phyloP scores from a whole-genome alignment of 2,113 vertebrate species.

The Falco punctatus region DNA sequence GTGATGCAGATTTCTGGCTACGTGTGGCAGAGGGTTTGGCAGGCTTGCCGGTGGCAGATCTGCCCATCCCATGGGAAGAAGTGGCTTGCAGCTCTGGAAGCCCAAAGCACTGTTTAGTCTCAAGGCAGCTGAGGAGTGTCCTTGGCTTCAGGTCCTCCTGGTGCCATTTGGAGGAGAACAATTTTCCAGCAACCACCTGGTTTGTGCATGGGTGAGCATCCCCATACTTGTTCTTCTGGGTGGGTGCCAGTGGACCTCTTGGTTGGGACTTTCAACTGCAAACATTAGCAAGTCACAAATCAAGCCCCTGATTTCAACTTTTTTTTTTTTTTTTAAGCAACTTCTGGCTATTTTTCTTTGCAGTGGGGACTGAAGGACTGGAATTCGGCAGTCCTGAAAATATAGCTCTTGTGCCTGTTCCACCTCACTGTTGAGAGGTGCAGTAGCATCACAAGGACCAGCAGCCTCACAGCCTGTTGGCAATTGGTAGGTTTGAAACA shows the following conservation, averaged over 20 bases:
- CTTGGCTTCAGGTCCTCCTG: background rate
- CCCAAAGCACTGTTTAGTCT: background rate
- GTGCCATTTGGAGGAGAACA: background rate
- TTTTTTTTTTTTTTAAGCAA: background rate
- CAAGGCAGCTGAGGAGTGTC: background rate
- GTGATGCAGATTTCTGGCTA: background rate
- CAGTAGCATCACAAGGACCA: background rate
- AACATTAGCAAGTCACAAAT: background rate
- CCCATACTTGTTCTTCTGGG: background rate
- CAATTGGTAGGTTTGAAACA: background rate
- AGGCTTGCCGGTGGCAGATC: background rate
- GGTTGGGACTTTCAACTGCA: background rate
- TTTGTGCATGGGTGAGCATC: background rate
- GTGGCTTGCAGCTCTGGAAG: background rate
- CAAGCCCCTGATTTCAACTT: background rate
- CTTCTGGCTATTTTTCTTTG: background rate
- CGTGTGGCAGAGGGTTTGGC: background rate
- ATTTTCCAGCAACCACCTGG: background rate
- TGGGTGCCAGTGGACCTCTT: background rate
- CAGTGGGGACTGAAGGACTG: background rate
- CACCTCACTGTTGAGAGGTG: background rate
- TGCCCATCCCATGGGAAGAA: background rate
- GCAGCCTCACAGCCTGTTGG: background rate
- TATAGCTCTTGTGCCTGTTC: rapidly evolving
- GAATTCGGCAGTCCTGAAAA: background rate